These are phyloP conservation scores for Battus philenor DNA, from an alignment of 1,140 invertebrate genomes.

Conservation along the genomic window DNA sequence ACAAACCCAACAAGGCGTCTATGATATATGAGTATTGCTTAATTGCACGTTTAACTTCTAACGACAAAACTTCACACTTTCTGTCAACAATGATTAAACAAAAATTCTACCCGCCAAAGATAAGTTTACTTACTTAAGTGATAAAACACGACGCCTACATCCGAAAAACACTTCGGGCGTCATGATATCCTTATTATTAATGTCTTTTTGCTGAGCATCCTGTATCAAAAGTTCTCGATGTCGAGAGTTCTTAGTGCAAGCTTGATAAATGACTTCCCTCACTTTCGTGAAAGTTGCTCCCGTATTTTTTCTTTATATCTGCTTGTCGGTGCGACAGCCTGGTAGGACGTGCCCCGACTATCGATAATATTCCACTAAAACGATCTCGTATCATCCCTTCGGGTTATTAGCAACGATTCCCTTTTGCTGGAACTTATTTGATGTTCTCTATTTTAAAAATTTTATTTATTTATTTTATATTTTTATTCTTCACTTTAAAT, in stretches of 20 bases:
- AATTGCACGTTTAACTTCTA: no score
- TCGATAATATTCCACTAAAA: conserved; percentile 41
- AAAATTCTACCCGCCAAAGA: conserved; percentile 6
- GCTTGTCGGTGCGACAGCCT: conserved; percentile 36
- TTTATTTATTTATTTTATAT: no score
- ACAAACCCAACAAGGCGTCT: no score
- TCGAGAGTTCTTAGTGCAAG: conserved; percentile 68
- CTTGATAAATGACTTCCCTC: conserved; percentile 71
- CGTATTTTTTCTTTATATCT: conserved; percentile 50
- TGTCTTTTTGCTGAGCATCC: conserved; percentile 64
- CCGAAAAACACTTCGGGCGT: conserved; percentile 59
- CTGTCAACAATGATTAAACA: neutral
- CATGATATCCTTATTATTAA: conserved; percentile 73
- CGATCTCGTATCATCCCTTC: conserved; percentile 33
- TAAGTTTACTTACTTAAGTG: conserved; percentile 43
- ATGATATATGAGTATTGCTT: no score
- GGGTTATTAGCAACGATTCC: conserved; percentile 35
- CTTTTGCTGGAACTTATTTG: no score
- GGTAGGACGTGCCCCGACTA: conserved; percentile 46
- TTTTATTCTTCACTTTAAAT: no score
- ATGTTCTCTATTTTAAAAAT: no score
- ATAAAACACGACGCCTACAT: conserved; percentile 64
- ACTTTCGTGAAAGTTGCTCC: conserved; percentile 60
- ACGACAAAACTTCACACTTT: no score
- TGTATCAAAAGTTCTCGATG: conserved; percentile 71